A percentile compares a stretch with the other conserved stretches of the same genome.
phyloP scores from a whole-genome alignment of 2,888 invertebrate genomes.

The Campoletis raptor region DNA sequence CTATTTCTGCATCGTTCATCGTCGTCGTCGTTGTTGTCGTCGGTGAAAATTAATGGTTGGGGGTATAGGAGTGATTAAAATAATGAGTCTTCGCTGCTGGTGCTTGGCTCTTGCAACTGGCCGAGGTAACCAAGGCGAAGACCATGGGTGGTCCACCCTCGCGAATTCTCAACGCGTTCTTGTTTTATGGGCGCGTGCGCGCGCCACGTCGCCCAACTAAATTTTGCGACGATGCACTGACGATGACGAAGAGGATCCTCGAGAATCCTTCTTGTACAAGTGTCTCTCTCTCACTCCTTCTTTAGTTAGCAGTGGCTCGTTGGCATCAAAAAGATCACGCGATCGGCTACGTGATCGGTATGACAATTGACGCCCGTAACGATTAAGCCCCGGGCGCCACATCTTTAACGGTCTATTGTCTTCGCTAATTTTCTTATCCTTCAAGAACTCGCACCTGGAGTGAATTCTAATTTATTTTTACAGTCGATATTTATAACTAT shows the following conservation, averaged over 20 bases:
- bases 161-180: constrained; percentile 81
- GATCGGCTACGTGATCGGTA: constrained; percentile 56
- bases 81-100: constrained; percentile 66
- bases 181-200: constrained; percentile 82
- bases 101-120: constrained; percentile 54
- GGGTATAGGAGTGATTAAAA: constrained; percentile 68
- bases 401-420: constrained; percentile 63
- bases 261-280: constrained; percentile 39
- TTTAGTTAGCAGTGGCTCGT: constrained; percentile 19
- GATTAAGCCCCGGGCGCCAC: constrained; percentile 65
- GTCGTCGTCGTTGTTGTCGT: constrained; percentile 56
- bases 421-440: constrained; percentile 63
- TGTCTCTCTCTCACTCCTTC: constrained; percentile 20
- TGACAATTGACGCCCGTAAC: constrained; percentile 47
- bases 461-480: constrained; percentile 60
- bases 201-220: constrained; percentile 79
- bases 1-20: constrained; percentile 62
- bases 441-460: constrained; percentile 54
- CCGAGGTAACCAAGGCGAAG: constrained; percentile 70
- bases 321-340: constrained; percentile 55
- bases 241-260: constrained; percentile 57
- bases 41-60: constrained; percentile 66
- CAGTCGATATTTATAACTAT: constrained; percentile 37
- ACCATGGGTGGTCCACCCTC: constrained; percentile 80
- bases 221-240: constrained; percentile 72